phyloP scores from a whole-genome alignment of 2,113 vertebrate species.

The Dasyornis broadbenti region DNA sequence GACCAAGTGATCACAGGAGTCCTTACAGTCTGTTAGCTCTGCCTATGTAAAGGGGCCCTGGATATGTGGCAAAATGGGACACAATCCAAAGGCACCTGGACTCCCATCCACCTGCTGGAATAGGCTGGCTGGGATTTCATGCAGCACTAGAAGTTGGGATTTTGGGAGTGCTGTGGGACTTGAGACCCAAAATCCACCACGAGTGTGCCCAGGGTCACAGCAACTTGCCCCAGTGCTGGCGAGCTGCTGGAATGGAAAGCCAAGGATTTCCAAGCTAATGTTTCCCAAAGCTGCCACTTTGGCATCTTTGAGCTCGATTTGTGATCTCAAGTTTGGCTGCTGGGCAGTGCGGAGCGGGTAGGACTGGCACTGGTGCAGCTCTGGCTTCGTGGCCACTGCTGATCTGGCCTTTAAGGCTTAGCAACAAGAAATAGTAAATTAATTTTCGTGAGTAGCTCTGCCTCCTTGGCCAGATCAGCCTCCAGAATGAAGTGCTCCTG shows the following conservation, averaged over 20 bases:
- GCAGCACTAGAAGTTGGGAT: fast-evolving
- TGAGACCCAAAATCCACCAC: background rate
- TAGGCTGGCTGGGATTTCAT: background rate
- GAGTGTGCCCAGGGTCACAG: background rate
- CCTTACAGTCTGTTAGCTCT: background rate
- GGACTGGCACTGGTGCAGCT: background rate
- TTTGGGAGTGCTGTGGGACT: background rate
- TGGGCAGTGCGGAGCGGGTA: background rate
- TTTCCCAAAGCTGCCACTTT: background rate
- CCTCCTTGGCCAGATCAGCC: background rate
- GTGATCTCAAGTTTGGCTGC: background rate
- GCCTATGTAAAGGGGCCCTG: background rate
- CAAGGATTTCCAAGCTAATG: background rate
- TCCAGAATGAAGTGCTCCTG: conserved; percentile 12
- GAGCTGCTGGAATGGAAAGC: background rate
- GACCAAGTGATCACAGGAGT: background rate
- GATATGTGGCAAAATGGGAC: background rate
- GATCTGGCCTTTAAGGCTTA: background rate
- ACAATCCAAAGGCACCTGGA: background rate
- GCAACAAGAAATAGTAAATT: background rate
- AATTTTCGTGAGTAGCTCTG: background rate
- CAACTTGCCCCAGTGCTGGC: background rate
- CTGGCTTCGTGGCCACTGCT: background rate
- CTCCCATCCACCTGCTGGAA: background rate
- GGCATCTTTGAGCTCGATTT: background rate